Conservation (phyloP, 2,797 vertebrate species). For the Alca torda region DNA sequence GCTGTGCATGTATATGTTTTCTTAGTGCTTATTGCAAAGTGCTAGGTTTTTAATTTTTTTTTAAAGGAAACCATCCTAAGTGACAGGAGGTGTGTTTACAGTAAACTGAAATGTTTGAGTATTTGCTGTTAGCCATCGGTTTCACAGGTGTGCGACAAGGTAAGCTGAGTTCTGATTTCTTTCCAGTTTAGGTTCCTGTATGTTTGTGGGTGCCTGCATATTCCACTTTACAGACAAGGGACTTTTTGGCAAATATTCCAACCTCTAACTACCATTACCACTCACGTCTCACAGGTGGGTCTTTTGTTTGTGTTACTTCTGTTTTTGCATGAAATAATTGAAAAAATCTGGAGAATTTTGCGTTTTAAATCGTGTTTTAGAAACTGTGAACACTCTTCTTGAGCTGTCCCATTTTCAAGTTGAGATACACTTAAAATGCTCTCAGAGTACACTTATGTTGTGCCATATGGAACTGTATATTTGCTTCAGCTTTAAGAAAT, state of each 20-base stretch:
- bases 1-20: background rate
- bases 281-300: background rate
- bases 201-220: background rate
- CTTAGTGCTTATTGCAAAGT: background rate
- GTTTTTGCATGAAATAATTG: background rate
- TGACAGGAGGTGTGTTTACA: background rate
- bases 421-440: background rate
- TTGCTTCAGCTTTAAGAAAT: background rate
- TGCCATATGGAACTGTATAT: background rate
- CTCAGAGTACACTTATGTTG: background rate
- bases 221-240: background rate
- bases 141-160: background rate
- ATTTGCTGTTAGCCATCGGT: background rate
- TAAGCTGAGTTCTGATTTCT: background rate
- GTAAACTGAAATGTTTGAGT: background rate
- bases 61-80: background rate
- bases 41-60: background rate
- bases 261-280: fast-evolving
- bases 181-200: background rate
- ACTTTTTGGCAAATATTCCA: background rate
- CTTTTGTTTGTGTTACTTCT: background rate
- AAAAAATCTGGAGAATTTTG: background rate
- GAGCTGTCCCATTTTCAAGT: background rate
- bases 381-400: background rate
- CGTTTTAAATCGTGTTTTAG: background rate